A percentile compares a stretch with the other conserved stretches of the same genome.
These are phyloP conservation scores for Corydoras maculifer DNA, from an alignment of 2,113 vertebrate genomes.

Conservation along the genomic window DNA sequence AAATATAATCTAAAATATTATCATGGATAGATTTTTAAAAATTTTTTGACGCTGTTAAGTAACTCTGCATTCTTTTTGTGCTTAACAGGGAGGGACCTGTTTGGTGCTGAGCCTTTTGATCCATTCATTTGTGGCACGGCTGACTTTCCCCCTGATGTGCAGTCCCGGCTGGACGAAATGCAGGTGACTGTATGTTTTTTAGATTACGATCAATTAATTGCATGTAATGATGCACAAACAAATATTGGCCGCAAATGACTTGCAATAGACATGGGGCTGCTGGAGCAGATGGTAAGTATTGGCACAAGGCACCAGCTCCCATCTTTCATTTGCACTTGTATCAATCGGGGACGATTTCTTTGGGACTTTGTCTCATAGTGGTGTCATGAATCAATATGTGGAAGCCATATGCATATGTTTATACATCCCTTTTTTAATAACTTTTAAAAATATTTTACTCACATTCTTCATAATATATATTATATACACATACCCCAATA, in stretches of 20 bases:
- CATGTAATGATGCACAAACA: not conserved
- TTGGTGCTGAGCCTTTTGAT: slow-evolving; percentile 95
- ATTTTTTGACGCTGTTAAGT: not conserved
- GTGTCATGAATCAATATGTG: not conserved
- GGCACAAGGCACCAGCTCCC: slow-evolving; percentile 2
- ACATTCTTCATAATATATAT: too few relatives aligned
- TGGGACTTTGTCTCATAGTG: not conserved
- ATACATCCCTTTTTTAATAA: not conserved
- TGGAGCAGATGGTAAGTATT: slow-evolving; percentile 24
- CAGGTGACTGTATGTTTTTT: slow-evolving; percentile 76
- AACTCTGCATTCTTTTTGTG: not conserved
- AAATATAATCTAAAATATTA: not conserved
- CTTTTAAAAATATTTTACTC: not conserved
- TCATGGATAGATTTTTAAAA: too few relatives aligned
- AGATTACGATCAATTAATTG: slow-evolving; percentile 23
- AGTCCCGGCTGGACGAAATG: slow-evolving; percentile 98
- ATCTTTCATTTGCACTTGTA: slow-evolving; percentile 9
- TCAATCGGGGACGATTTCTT: slow-evolving; percentile 4
- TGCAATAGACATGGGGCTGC: slow-evolving; percentile 20
- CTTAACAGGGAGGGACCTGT: slow-evolving; percentile 84
- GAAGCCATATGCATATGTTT: not conserved
- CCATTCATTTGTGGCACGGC: slow-evolving; percentile 91
- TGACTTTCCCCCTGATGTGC: slow-evolving; percentile 93
- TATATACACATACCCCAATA: too few relatives aligned
- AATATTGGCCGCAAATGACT: slow-evolving; percentile 17